A percentile compares a stretch with the other conserved stretches of the same genome.
Evolutionary conservation across 1,140 invertebrate genomes (phyloP).

Genomic region (Drosophila subobscura): DNA sequence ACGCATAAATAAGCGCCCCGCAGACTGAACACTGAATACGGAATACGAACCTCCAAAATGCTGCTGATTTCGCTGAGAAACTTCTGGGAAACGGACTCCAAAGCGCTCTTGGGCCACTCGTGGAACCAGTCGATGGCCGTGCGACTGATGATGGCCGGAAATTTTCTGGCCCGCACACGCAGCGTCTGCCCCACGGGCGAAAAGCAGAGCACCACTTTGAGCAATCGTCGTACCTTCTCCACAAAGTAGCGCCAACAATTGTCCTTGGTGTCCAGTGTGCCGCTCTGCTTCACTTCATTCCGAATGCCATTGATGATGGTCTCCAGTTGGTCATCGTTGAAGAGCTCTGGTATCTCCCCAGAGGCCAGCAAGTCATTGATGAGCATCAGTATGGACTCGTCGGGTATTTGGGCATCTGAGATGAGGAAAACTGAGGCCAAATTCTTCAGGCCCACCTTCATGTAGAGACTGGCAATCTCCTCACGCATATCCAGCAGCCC

Average conservation of each 20-base stretch:
- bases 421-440: constrained; percentile 95
- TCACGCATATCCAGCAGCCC: constrained; percentile 91
- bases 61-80: constrained; percentile 91
- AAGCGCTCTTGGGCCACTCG: constrained; percentile 96
- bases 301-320: constrained; percentile 92
- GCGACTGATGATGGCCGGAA: constrained; percentile 96
- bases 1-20: constrained; percentile 50
- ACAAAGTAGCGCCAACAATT: constrained; percentile 99
- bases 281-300: constrained; percentile 90
- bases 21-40: no score
- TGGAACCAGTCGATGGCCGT: constrained; percentile 98
- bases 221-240: constrained; percentile 90
- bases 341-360: constrained; percentile 96
- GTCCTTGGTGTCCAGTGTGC: constrained; percentile 93
- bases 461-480: constrained; percentile 92
- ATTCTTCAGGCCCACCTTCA: constrained; percentile 95
- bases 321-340: constrained; percentile 95
- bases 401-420: constrained; percentile 96
- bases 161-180: constrained; percentile 93
- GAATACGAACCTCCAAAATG: constrained; percentile 86
- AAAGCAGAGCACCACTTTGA: constrained; percentile 94
- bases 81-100: constrained; percentile 94
- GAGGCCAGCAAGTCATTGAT: constrained; percentile 97
- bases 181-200: constrained; percentile 95
- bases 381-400: constrained; percentile 96